Percentiles rank a stretch among this genome's conserved stretches.
These are phyloP conservation scores for Ochlodes sylvanus DNA, from an alignment of 2,888 invertebrate species.

Conservation along the genomic window DNA sequence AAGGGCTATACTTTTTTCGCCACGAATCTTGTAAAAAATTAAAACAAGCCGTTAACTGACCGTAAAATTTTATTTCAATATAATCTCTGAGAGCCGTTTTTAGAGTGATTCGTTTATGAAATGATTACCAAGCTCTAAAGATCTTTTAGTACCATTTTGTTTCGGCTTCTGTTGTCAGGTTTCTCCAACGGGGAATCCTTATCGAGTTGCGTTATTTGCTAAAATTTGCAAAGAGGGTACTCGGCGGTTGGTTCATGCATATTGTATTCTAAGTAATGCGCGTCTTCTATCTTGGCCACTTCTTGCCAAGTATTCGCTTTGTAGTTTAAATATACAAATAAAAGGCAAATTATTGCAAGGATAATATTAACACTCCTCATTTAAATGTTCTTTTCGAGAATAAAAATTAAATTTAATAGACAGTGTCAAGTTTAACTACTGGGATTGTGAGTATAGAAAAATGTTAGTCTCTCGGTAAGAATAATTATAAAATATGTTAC, in stretches of 20 bases:
- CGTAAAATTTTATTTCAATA: slow-evolving; percentile 26
- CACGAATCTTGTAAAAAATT: background rate
- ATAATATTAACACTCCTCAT: background rate
- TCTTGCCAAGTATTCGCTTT: slow-evolving; percentile 50
- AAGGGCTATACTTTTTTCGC: background rate
- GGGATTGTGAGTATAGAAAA: too few species aligned
- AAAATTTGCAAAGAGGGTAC: slow-evolving; percentile 71
- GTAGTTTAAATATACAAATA: slow-evolving; percentile 36
- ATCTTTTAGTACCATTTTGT: slow-evolving; percentile 14
- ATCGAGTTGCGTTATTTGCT: slow-evolving; percentile 61
- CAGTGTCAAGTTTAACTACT: too few species aligned
- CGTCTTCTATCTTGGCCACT: slow-evolving; percentile 56
- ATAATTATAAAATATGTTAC: too few species aligned
- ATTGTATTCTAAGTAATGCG: slow-evolving; percentile 71
- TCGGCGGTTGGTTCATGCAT: slow-evolving; percentile 61
- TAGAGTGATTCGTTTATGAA: slow-evolving; percentile 3
- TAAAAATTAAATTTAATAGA: too few species aligned
- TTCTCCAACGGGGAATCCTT: slow-evolving; percentile 24
- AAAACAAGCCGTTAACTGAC: background rate
- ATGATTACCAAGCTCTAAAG: slow-evolving; percentile 6
- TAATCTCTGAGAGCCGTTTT: background rate
- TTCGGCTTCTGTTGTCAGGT: slow-evolving; percentile 12
- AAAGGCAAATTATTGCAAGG: slow-evolving; percentile 17
- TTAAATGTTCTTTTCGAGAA: too few species aligned
- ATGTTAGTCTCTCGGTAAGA: too few species aligned